Conservation (phyloP, 2,113 vertebrate genomes). For the Trogon melanurus region DNA sequence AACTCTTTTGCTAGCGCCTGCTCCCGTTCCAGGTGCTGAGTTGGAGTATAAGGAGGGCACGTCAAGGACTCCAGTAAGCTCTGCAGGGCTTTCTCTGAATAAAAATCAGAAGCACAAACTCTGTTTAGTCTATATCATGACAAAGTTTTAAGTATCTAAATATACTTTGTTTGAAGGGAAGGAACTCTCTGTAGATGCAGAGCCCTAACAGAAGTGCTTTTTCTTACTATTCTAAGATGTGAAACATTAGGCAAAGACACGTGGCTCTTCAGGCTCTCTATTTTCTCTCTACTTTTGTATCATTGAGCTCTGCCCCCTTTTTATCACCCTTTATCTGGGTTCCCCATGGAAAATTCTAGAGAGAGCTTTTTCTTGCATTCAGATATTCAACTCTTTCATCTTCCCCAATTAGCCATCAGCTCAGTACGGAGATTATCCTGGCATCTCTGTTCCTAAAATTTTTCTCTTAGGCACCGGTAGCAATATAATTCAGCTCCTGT, state of each 20-base stretch:
- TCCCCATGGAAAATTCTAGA: background rate
- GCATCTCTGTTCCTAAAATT: background rate
- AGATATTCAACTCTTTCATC: background rate
- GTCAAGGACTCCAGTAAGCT: conserved; percentile 92
- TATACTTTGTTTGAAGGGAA: background rate
- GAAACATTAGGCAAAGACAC: background rate
- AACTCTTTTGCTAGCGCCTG: conserved; percentile 98
- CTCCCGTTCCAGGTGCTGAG: conserved; percentile 95
- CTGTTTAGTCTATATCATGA: background rate
- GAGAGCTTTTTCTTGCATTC: background rate
- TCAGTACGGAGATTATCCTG: background rate
- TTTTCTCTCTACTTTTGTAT: background rate
- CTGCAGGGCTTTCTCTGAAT: conserved; percentile 90
- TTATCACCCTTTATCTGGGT: background rate
- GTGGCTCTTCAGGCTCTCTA: background rate
- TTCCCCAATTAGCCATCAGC: background rate
- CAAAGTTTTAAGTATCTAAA: background rate
- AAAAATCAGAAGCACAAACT: conserved; percentile 37
- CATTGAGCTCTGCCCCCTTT: background rate
- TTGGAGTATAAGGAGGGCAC: conserved; percentile 91
- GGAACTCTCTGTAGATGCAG: background rate
- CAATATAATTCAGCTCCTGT: background rate
- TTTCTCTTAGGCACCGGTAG: background rate
- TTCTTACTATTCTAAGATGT: background rate
- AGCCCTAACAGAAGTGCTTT: background rate